Evolutionary conservation across 2,797 vertebrate species (phyloP), one percentile per base, ranked within the genome.

Genomic region (Parotocinclus haroldoi): DNA sequence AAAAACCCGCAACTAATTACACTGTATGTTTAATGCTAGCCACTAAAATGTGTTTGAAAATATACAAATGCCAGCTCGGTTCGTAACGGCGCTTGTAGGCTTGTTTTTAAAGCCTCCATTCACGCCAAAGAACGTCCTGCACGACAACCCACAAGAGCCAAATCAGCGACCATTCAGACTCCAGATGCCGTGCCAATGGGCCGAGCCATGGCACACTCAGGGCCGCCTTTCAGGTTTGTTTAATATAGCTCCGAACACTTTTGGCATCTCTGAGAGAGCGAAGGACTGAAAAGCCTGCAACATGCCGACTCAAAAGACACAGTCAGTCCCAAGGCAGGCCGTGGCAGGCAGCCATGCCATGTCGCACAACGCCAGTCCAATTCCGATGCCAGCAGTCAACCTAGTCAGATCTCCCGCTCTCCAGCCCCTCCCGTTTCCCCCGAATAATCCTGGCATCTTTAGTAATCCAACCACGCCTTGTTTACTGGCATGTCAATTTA

Each of bases 251-350:
- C 66, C 11, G 3, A 56, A 81, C 71, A 56, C 79, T 83, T 79
- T 79, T 78, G 77, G 78, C 81, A 69, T 81, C 78, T 51, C 69
- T 50, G 66, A 83, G 80, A 81, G 79, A 81, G 75, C 49, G 78
- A 76, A 73, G 63, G 46, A 52, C 77, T 82, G 80, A 86, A 89
- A 83, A 82, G 83, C 83, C 80, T 76, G 79, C 81, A 78, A 79
- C 78, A 76, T 68, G 85, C 83, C 79, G 84, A 75, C 80, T 78
- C 79, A 78, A 75, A 27, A 79, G 82, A 78, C 74, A 75, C 72
- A 71, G 84, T 83, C 86, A 83, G 79, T 68, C 51, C 52, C 78
- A 45, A 84, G 84, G 84, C 80, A 78, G 79, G 68, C 72, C 68
- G 76, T 88, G 88, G 88, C 87, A 86, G 77, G 39, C 66, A 38